Base-by-base conservation (phyloP, 2,113 vertebrate species). In the Micromys minutus region DNA sequence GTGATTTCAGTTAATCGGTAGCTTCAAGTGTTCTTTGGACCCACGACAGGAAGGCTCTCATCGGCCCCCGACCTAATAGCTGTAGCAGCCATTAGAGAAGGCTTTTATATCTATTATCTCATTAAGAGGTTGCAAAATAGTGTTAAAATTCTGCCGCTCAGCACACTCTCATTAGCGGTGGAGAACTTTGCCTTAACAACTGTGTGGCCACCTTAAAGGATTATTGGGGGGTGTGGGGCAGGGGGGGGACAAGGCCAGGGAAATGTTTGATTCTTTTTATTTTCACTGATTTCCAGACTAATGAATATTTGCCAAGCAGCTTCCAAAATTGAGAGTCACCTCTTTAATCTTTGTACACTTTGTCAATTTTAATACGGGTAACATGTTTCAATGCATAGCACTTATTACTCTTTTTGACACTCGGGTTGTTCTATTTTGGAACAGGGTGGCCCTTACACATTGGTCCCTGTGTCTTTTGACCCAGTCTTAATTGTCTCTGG, bases 31-130 rank as follows among this genome's bases (percentile, higher is more conserved):
- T 50, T 91, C 42, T 26, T 47, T 67, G 84, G 29, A n/a, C 36
- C 19, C 34, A 72, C 63, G 8, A 21, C 21, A 86, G 45, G 63
- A 87, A 74, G 36, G 86, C 88, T 57, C 10, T 65, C 45, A 34
- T 2, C 29, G 16, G 22, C 6, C 52, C 85, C 94, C 80, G 26
- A 71, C 74, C 31, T 91, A 80, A 89, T 52, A 69, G 79, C 84
- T 77, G 80, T 34, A 74, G 42, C 52, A 77, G 34, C 61, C 72
- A 94, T 92, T 87, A 59, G 74, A 85, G 89, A 87, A 83, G 2
- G n/a, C 79, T 90, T 90, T 93, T 72, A 90, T 71, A 59, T 77
- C 42, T 47, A 96, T 86, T 89, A 81, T 93, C 52, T 93, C 91
- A 89, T 95, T 90, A 96, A 89, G 76, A 94, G 55, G 31, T 84